Conservation (phyloP, 2,888 invertebrate species). For the Peribatodes rhomboidaria region DNA sequence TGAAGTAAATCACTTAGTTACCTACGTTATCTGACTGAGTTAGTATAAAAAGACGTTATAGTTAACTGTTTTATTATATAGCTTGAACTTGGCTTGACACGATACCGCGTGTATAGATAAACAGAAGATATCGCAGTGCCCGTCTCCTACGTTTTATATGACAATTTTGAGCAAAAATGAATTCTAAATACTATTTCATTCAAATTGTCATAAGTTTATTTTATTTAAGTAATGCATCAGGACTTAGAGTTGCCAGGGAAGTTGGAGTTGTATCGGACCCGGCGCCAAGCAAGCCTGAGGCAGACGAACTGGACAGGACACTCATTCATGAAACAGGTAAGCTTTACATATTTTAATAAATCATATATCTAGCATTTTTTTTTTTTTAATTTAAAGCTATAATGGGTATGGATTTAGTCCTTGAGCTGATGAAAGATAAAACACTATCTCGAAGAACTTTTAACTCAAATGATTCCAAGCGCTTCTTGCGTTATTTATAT, state of each 20-base stretch:
- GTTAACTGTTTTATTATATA: no score
- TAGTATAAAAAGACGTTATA: background rate
- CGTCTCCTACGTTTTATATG: background rate
- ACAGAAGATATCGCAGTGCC: background rate
- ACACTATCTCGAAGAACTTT: no score
- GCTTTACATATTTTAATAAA: no score
- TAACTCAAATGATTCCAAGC: background rate
- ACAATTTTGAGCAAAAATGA: background rate
- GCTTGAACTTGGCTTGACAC: no score
- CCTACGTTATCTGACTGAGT: background rate
- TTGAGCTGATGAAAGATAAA: no score
- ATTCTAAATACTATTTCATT: background rate
- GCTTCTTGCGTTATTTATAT: background rate
- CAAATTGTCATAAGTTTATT: background rate
- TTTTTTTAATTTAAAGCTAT: no score
- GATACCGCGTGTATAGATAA: no score
- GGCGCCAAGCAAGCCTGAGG: background rate
- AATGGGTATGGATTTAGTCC: no score
- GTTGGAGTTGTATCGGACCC: background rate
- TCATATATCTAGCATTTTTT: background rate
- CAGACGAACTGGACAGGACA: background rate
- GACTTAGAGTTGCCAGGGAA: background rate
- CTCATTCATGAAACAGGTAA: background rate
- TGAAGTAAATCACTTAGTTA: no score
- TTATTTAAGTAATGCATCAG: background rate